Percentiles rank a stretch among this genome's conserved stretches.
Evolutionary conservation across 2,113 vertebrate species (phyloP).

Genomic region (Anarrhichthys ocellatus): DNA sequence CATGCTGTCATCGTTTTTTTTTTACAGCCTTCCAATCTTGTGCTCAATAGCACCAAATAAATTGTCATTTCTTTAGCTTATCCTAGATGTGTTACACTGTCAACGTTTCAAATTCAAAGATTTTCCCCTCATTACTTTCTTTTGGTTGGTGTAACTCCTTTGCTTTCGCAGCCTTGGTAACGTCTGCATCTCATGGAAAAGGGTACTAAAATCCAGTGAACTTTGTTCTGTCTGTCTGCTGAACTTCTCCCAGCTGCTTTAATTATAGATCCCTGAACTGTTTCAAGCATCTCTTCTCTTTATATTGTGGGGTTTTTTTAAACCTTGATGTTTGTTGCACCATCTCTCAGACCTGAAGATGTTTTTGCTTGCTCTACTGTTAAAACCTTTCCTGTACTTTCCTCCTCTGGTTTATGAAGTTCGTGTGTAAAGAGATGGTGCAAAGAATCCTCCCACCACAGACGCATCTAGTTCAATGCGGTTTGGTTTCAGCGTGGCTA

Average conservation of each 20-base stretch:
- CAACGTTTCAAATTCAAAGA: slow-evolving; percentile 16
- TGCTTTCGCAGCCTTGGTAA: slow-evolving; percentile 8
- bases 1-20: slow-evolving; percentile 2
- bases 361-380: neutral
- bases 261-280: slow-evolving; percentile 31
- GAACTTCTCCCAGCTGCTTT: slow-evolving; percentile 36
- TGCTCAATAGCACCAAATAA: slow-evolving; percentile 5
- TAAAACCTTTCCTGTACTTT: neutral
- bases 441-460: neutral
- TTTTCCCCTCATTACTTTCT: neutral
- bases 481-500: neutral
- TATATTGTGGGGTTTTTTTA: neutral
- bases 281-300: slow-evolving; percentile 32
- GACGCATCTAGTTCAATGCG: slow-evolving; percentile 8
- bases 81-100: neutral
- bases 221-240: slow-evolving; percentile 23
- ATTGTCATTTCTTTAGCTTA: slow-evolving; percentile 4
- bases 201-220: slow-evolving; percentile 23
- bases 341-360: neutral
- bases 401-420: neutral
- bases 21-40: slow-evolving; percentile 22
- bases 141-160: slow-evolving; percentile 31
- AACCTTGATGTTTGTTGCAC: neutral
- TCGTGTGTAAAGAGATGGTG: slow-evolving; percentile 1
- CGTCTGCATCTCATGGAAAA: slow-evolving; percentile 3